Evolutionary conservation across 2,888 invertebrate genomes (phyloP), one percentile per base, ranked within the genome.

Genomic region (Biston stratarius): DNA sequence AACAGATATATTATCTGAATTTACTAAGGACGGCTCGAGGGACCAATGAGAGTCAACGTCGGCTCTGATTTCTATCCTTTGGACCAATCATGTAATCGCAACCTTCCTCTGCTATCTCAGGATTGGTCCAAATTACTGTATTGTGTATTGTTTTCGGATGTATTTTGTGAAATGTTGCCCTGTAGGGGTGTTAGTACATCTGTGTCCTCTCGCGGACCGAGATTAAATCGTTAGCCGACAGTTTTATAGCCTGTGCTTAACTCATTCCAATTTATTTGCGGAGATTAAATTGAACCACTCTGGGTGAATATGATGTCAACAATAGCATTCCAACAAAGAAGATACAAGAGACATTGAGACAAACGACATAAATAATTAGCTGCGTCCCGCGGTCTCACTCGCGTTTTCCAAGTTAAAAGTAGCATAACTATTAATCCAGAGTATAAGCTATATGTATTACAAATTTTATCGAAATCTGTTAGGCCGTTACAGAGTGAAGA

Each of bases 181-280:
- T 34, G 59, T 59, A 51, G 53, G 49, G 59, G 47, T 48, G 40
- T 71, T 70, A 60, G 53, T 61, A 69, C 64, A 71, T 67, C 52
- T 70, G 62, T 9, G 52, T 42, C 61, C 52, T 65, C 62, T 56
- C 56, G 58, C 69, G 60, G 61, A 64, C 48, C 49, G 51, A 58
- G 61, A 67, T 73, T 66, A 68, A 67, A 71, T 64, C 61, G 63
- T 48, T 59, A 40, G 65, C 53, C 52, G 69, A 73, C 71, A 69
- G n/a, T 64, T 73, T 71, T 71, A 73, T 69, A 49, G 49, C 58
- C 51, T 49, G 49, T 6, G n/a, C 48, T 33, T 64, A 58, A 33
- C 53, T 14, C 6, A 55, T 44, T 55, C n/a, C n/a, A 44, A 44
- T 55, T 42, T 55, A 24, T 42, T 55, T 55, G 5, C n/a, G 8